Percentiles rank a stretch among this genome's conserved stretches.
phyloP scores from a whole-genome alignment of 2,113 vertebrate species.

The Ceyx cyanopectus region DNA sequence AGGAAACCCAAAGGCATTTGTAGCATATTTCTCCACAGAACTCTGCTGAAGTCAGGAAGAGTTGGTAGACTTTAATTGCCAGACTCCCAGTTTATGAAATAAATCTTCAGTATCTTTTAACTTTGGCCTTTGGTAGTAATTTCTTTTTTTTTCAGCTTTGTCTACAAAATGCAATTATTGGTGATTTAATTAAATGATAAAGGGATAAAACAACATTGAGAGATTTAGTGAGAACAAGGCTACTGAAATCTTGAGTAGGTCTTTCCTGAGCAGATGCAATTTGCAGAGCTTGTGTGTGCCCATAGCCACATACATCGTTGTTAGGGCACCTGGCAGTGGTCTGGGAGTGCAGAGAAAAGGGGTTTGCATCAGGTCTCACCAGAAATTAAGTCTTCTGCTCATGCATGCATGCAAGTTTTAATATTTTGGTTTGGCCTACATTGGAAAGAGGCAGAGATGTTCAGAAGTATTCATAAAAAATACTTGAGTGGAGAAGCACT shows the following conservation, averaged over 20 bases:
- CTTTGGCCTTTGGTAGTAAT: neutral
- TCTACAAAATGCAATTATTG: neutral
- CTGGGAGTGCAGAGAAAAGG: neutral
- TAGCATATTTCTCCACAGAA: neutral
- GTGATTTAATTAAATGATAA: slow-evolving; percentile 32
- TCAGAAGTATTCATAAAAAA: neutral
- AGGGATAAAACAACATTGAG: neutral
- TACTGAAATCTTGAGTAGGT: neutral
- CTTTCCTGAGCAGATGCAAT: neutral
- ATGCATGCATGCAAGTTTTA: neutral
- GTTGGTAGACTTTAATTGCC: neutral
- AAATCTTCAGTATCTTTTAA: neutral
- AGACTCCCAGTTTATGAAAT: neutral
- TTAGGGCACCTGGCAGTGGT: neutral
- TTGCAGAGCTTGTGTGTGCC: fast-evolving
- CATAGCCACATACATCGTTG: fast-evolving
- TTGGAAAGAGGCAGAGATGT: neutral
- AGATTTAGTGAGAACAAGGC: neutral
- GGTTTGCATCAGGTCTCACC: neutral
- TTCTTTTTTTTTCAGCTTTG: neutral
- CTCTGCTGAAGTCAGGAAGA: neutral
- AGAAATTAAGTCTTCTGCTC: neutral
- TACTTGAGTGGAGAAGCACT: too few relatives aligned
- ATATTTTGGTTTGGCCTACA: neutral
- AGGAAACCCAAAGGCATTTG: slow-evolving; percentile 15